Evolutionary conservation across 2,888 invertebrate species (phyloP).

Genomic region (Kuschelorhynchus macadamiae): DNA sequence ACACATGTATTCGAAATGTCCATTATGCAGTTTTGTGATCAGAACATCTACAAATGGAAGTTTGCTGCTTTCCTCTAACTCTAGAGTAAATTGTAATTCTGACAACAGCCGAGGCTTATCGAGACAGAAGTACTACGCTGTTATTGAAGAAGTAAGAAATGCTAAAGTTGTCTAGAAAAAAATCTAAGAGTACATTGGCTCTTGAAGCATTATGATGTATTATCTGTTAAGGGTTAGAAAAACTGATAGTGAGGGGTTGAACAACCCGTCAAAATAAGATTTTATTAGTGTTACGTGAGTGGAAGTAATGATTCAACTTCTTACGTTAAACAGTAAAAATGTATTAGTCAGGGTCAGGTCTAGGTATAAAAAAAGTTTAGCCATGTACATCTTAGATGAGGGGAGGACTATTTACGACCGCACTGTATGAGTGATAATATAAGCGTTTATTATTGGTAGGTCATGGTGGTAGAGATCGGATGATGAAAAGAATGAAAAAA

Average conservation of each 20-base stretch:
- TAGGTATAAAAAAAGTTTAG: too few relatives aligned
- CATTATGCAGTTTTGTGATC: too few relatives aligned
- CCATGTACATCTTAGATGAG: too few relatives aligned
- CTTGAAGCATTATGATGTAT: conserved; percentile 35
- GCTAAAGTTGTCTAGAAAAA: conserved; percentile 25
- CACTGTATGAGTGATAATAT: conserved; percentile 14
- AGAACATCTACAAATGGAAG: too few relatives aligned
- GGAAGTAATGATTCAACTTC: too few relatives aligned
- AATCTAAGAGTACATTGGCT: conserved; percentile 38
- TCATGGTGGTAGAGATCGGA: conserved; percentile 40
- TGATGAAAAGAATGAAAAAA: not conserved
- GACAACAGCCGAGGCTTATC: conserved; percentile 30
- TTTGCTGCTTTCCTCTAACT: too few relatives aligned
- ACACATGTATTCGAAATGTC: too few relatives aligned
- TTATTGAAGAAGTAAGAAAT: conserved; percentile 22
- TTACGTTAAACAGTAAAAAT: conserved; percentile 27
- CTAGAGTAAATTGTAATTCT: too few relatives aligned
- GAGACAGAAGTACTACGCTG: conserved; percentile 24
- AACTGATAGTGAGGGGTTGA: conserved; percentile 31
- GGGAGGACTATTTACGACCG: too few relatives aligned
- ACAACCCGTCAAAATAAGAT: too few relatives aligned
- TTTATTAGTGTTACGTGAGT: too few relatives aligned
- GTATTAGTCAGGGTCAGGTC: conserved; percentile 15
- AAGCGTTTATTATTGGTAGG: conserved; percentile 40
- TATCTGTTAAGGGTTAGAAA: conserved; percentile 22